Percentiles rank a stretch among this genome's conserved stretches.
Evolutionary conservation across 2,113 vertebrate species (phyloP).

Genomic region (Erythrolamprus reginae): DNA sequence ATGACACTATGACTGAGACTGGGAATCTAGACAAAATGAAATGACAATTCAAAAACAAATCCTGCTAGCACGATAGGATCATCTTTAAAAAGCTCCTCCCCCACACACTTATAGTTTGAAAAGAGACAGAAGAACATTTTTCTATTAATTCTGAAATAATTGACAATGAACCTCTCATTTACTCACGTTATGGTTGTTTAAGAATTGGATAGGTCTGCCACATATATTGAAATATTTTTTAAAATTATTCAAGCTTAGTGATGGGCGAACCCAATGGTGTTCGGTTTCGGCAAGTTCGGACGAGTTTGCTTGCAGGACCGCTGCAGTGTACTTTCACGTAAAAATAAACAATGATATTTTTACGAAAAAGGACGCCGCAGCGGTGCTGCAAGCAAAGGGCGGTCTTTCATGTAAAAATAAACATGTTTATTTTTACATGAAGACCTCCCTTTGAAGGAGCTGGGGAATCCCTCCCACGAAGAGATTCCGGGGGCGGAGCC

Average conservation of each 20-base stretch:
- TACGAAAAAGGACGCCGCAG: too few species aligned
- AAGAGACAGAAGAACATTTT: slow-evolving; percentile 10
- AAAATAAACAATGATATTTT: too few species aligned
- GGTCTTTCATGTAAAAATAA: too few species aligned
- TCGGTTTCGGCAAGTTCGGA: too few species aligned
- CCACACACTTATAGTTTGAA: not conserved
- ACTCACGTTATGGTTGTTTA: not conserved
- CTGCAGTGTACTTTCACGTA: too few species aligned
- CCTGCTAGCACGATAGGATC: slow-evolving; percentile 23
- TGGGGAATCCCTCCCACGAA: too few species aligned
- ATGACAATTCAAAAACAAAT: not conserved
- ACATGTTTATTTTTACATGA: too few species aligned
- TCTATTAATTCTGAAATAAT: not conserved
- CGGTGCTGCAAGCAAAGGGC: too few species aligned
- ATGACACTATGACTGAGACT: slow-evolving; percentile 99
- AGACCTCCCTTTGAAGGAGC: too few species aligned
- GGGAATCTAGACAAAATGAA: slow-evolving; percentile 78
- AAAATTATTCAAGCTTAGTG: not conserved
- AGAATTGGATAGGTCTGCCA: not conserved
- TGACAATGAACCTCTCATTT: slow-evolving; percentile 12
- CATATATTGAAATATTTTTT: not conserved
- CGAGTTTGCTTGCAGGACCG: too few species aligned
- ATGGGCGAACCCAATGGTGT: too few species aligned
- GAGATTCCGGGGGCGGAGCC: too few species aligned
- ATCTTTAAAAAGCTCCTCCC: not conserved